Conservation (phyloP, 2,113 vertebrate genomes). For the Centrocercus urophasianus region DNA sequence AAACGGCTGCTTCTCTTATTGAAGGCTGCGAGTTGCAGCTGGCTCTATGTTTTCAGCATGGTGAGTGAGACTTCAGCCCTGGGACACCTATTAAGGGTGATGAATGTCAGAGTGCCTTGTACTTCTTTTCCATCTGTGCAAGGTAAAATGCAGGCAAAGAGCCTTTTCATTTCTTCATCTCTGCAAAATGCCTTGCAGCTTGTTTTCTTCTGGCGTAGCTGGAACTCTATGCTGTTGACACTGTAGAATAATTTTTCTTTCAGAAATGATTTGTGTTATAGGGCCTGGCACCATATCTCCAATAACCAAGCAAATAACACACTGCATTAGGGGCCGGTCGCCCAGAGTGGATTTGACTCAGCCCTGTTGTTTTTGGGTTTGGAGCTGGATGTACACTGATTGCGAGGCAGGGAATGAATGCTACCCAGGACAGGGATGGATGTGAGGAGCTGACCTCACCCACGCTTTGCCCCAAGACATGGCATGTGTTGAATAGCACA, state of each 20-base stretch:
- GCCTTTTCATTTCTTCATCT: conserved; percentile 6
- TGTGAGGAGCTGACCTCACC: neutral
- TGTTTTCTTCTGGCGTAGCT: conserved; percentile 2
- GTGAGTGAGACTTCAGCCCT: conserved; percentile 14
- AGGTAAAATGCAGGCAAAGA: conserved; percentile 33
- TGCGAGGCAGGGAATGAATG: neutral
- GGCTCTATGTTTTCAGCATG: neutral
- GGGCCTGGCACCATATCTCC: neutral
- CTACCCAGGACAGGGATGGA: neutral
- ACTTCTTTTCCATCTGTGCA: neutral
- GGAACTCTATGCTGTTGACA: conserved; percentile 10
- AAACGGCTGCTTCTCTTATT: conserved; percentile 51
- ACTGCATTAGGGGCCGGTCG: neutral
- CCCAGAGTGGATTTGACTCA: neutral
- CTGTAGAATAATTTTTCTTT: neutral
- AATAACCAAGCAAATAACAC: neutral
- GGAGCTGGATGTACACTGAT: neutral
- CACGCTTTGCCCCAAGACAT: neutral
- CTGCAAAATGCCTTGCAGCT: neutral
- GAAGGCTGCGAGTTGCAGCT: neutral
- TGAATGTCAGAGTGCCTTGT: neutral
- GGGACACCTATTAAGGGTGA: conserved; percentile 28
- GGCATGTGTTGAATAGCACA: neutral
- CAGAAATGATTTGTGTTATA: neutral
- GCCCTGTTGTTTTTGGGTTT: neutral